phyloP scores from a whole-genome alignment of 2,797 vertebrate species.

The Helostoma temminkii region DNA sequence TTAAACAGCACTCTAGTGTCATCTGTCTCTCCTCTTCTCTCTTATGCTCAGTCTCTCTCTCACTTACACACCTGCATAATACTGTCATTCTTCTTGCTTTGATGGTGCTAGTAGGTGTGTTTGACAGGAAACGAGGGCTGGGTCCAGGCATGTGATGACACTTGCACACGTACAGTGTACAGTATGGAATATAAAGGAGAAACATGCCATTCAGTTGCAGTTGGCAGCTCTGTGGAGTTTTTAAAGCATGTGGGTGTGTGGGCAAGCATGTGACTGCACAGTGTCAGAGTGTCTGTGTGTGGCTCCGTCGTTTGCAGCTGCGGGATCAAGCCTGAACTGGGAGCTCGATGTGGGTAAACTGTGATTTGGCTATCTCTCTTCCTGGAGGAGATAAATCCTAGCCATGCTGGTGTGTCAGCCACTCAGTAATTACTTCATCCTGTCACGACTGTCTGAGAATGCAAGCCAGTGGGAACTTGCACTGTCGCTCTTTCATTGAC shows the following conservation, averaged over 20 bases:
- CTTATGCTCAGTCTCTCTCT: constrained; percentile 11
- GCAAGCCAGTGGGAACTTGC: constrained; percentile 82
- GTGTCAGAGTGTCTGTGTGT: constrained; percentile 70
- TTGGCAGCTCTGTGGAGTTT: constrained; percentile 17
- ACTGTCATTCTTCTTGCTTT: constrained; percentile 77
- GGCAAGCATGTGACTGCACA: constrained; percentile 13
- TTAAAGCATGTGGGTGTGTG: constrained; percentile 35
- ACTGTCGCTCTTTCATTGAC: constrained; percentile 73
- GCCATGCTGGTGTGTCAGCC: constrained; percentile 79
- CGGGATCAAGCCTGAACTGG: constrained; percentile 69
- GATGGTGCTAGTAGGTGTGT: constrained; percentile 76
- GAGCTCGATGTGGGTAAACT: constrained; percentile 77
- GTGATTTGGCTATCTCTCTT: constrained; percentile 82
- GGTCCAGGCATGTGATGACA: constrained; percentile 71
- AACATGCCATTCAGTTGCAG: constrained; percentile 33
- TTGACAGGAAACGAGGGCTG: constrained; percentile 79
- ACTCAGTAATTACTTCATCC: constrained; percentile 82
- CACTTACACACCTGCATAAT: constrained; percentile 73
- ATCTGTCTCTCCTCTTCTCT: constrained; percentile 52
- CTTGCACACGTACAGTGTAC: constrained; percentile 26
- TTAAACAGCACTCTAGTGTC: constrained; percentile 73
- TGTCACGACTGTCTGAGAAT: constrained; percentile 83
- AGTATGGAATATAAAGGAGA: constrained; percentile 27
- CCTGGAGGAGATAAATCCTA: constrained; percentile 81
- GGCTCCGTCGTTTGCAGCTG: constrained; percentile 69